Base-by-base conservation (phyloP, 2,797 vertebrate genomes). In the Microchirus variegatus region DNA sequence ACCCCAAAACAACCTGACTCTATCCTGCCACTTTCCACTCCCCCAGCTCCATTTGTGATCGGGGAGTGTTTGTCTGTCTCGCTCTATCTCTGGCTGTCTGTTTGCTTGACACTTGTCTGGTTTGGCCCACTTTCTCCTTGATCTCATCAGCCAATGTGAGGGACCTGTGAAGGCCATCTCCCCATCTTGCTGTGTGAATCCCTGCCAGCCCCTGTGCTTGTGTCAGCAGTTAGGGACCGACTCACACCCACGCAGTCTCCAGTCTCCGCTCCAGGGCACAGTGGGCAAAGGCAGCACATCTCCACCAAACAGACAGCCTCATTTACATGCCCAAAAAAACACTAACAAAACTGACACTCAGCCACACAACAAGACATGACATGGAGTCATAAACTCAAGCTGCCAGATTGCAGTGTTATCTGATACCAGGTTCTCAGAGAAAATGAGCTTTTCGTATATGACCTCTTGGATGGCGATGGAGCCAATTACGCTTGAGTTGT, bases 261-360 rank as follows among this genome's bases (percentile, higher is more conserved):
- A n/a, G 59, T 63, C 71, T 65, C 70, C 50, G 61, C 83, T 84
- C 75, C 52, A 11, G 76, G 89, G 65, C 78, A 80, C 72, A 73
- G 53, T 60, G 74, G 82, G 84, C 81, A 81, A 80, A 73, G 74
- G 77, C 79, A 59, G 70, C 79, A 65, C 71, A 73, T 86, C 86
- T 85, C 77, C 77, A n/a, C 70, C 71, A 69, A 82, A 75, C 85
- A 86, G 85, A 85, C 85, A 85, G 70, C 73, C 73, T 85, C 64
- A 89, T 92, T 90, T 91, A 78, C 89, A 92, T 92, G 74, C 63
- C 80, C 79, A 91, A 90, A 90, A 90, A 89, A 92, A 92, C 90
- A 90, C 83, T 81, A 79, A 71, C 46, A 56, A 59, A 76, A 74
- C 63, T 81, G 86, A 88, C 88, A 80, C 51, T 43, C 59, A 44